These are phyloP conservation scores for Aptenodytes forsteri DNA, from an alignment of 2,113 vertebrate species.

Conservation along the genomic window DNA sequence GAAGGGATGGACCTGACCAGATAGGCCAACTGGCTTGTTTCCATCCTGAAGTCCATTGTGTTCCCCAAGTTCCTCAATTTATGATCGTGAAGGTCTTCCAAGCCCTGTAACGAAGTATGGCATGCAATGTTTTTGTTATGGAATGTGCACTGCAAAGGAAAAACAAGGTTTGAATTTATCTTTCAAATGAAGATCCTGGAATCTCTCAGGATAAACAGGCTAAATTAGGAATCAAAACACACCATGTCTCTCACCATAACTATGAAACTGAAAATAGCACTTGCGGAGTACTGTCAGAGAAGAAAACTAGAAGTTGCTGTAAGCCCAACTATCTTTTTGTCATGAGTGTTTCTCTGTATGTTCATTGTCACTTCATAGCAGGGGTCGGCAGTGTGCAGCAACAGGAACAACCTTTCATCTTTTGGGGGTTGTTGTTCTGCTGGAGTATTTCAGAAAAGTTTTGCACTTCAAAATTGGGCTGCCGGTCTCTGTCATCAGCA, in stretches of 20 bases:
- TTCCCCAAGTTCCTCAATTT: constrained; percentile 58
- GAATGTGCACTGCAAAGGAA: constrained; percentile 22
- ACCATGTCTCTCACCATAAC: constrained; percentile 43
- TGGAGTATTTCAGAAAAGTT: neutral
- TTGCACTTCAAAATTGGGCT: neutral
- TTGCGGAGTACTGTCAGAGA: neutral
- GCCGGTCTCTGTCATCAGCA: neutral
- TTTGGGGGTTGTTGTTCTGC: neutral
- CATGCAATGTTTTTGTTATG: constrained; percentile 46
- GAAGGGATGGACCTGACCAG: constrained; percentile 66
- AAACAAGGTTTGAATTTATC: constrained; percentile 56
- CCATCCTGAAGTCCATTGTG: constrained; percentile 63
- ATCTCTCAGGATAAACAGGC: constrained; percentile 45
- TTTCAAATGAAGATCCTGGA: constrained; percentile 33
- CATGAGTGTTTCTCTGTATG: neutral
- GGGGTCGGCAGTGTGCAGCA: neutral
- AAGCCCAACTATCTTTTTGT: neutral
- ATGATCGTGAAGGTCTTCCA: constrained; percentile 61
- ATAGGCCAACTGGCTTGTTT: constrained; percentile 64
- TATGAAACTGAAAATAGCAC: constrained; percentile 34
- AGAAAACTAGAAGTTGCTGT: neutral
- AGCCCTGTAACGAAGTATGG: constrained; percentile 14
- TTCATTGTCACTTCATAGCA: neutral
- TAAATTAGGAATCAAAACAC: constrained; percentile 58
- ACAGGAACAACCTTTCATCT: neutral